Conservation (phyloP, 2,113 vertebrate genomes). For the Chlamydotis undulata region DNA sequence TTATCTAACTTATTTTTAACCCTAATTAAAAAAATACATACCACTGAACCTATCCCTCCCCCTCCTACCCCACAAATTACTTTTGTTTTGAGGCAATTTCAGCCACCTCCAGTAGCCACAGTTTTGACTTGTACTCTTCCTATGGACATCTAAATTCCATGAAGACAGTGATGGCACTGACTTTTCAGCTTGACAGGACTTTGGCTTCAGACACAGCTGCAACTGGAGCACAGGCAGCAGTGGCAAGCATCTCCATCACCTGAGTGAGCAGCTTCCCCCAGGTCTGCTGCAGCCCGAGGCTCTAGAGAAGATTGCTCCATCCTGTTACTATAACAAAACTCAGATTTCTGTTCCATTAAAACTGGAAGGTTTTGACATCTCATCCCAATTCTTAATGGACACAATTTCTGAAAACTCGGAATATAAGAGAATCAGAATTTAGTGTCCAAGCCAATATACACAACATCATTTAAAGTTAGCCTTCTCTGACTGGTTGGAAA, state of each 20-base stretch:
- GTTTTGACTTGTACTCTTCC: neutral
- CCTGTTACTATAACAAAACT: neutral
- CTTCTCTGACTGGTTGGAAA: neutral
- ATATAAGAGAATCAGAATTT: neutral
- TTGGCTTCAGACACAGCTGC: neutral
- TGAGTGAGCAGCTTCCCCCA: neutral
- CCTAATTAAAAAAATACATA: neutral
- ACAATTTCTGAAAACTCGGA: neutral
- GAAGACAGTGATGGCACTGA: neutral
- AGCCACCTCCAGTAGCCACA: neutral
- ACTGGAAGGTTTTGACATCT: neutral
- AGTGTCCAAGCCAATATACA: neutral
- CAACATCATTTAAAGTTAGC: neutral
- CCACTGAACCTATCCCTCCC: fast-evolving
- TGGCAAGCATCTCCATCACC: neutral
- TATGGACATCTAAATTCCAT: neutral
- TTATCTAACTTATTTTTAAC: neutral
- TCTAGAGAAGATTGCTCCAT: neutral
- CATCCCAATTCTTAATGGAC: neutral
- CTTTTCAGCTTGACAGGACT: neutral
- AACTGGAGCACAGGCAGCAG: neutral
- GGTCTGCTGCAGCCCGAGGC: neutral
- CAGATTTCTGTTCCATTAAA: neutral
- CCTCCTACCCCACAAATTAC: too few species aligned
- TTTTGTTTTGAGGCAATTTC: neutral